Percentiles rank a stretch among this genome's conserved stretches.
Conservation (phyloP, 2,888 invertebrate genomes). For the Drosophila siamana region DNA sequence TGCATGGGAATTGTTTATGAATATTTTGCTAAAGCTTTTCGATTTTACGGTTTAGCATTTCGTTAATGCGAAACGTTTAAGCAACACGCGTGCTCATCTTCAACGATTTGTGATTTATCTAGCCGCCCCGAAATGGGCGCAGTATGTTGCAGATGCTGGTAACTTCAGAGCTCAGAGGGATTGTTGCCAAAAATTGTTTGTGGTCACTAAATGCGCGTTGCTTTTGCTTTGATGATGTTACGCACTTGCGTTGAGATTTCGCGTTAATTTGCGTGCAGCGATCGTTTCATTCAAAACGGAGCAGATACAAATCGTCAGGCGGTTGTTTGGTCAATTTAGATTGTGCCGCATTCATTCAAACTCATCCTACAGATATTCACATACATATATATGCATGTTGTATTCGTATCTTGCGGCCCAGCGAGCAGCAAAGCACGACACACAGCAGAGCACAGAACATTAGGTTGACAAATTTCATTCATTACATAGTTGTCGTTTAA, state of each 20-base stretch:
- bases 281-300: slow-evolving; percentile 45
- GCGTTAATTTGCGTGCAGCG: slow-evolving; percentile 62
- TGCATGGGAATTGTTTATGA: slow-evolving; percentile 54
- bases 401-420: slow-evolving; percentile 49
- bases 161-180: slow-evolving; percentile 13
- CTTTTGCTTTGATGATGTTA: slow-evolving; percentile 79
- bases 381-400: too few species aligned
- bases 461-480: slow-evolving; percentile 80
- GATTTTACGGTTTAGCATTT: slow-evolving; percentile 37
- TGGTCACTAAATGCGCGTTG: slow-evolving; percentile 41
- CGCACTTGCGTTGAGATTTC: slow-evolving; percentile 66
- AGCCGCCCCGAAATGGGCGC: slow-evolving; percentile 34
- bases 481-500: slow-evolving; percentile 53
- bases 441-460: slow-evolving; percentile 42
- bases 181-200: background rate
- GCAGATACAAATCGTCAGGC: slow-evolving; percentile 51
- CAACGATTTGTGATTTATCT: slow-evolving; percentile 62
- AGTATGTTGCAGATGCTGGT: slow-evolving; percentile 27
- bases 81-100: slow-evolving; percentile 60
- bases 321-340: slow-evolving; percentile 67
- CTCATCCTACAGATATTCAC: slow-evolving; percentile 17
- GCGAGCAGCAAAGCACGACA: slow-evolving; percentile 3
- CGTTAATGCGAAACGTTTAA: slow-evolving; percentile 52
- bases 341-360: slow-evolving; percentile 54
- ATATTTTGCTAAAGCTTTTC: slow-evolving; percentile 28